phyloP scores from a whole-genome alignment of 1,140 invertebrate genomes.

The Drosophila willistoni region DNA sequence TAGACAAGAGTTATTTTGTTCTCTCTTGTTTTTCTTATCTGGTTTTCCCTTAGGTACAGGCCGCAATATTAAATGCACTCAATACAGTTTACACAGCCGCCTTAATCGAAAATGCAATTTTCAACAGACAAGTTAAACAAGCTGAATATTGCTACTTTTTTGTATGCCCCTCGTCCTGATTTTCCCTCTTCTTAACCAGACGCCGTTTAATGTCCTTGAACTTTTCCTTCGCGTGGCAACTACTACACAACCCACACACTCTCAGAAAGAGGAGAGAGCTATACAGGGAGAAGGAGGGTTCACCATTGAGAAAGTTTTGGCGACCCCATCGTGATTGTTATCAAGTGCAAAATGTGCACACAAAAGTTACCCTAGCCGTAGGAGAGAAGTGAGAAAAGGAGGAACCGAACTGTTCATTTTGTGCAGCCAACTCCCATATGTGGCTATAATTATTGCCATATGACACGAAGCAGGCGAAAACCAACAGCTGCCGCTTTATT shows the following conservation, averaged over 20 bases:
- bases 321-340: slow-evolving; percentile 59
- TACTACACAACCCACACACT: background rate
- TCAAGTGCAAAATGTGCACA: slow-evolving; percentile 71
- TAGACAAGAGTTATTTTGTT: slow-evolving; percentile 49
- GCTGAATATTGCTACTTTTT: slow-evolving; percentile 21
- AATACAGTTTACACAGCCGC: slow-evolving; percentile 62
- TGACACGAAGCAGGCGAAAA: slow-evolving; percentile 53
- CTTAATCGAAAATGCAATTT: slow-evolving; percentile 79
- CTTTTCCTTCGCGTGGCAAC: slow-evolving; percentile 61
- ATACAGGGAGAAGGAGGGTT: background rate
- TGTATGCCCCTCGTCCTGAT: no score
- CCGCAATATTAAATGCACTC: slow-evolving; percentile 66
- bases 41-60: slow-evolving; percentile 29
- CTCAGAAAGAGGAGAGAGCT: no score
- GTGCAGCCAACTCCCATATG: slow-evolving; percentile 54
- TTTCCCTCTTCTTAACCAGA: background rate
- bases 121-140: slow-evolving; percentile 64
- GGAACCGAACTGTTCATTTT: slow-evolving; percentile 54
- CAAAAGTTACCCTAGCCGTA: slow-evolving; percentile 52
- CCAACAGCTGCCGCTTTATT: slow-evolving; percentile 46
- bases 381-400: slow-evolving; percentile 21
- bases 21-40: slow-evolving; percentile 7
- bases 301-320: slow-evolving; percentile 41
- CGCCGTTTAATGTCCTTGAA: slow-evolving; percentile 61
- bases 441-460: slow-evolving; percentile 76